These are phyloP conservation scores for Coendou prehensilis DNA, from an alignment of 2,797 vertebrate species.

Conservation along the genomic window DNA sequence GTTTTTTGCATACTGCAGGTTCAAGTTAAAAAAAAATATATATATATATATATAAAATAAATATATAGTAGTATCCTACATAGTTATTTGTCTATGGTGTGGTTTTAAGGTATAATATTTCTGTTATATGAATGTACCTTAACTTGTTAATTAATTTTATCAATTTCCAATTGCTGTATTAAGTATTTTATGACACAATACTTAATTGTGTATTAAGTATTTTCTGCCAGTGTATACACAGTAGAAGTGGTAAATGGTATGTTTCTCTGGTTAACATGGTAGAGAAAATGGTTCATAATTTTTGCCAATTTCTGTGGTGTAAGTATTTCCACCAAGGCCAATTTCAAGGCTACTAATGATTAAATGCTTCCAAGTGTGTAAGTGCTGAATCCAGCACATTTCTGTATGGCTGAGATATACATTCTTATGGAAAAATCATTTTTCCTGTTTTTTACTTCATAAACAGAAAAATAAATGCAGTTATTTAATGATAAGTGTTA, in stretches of 20 bases:
- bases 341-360: background rate
- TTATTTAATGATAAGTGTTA: background rate
- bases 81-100: background rate
- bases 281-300: background rate
- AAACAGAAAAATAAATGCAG: background rate
- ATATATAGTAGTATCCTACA: background rate
- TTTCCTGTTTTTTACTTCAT: background rate
- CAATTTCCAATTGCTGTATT: background rate
- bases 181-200: background rate
- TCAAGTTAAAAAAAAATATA: background rate
- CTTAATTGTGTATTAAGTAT: background rate
- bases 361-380: background rate
- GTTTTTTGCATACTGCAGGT: background rate
- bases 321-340: background rate
- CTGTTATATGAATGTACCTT: background rate
- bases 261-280: background rate
- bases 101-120: constrained; percentile 14
- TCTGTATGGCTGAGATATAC: background rate
- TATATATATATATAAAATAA: background rate
- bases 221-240: background rate
- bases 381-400: background rate
- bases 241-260: background rate
- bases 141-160: background rate
- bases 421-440: background rate
- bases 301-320: background rate